Evolutionary conservation across 2,888 invertebrate genomes (phyloP).

Genomic region (Noctua pronuba): DNA sequence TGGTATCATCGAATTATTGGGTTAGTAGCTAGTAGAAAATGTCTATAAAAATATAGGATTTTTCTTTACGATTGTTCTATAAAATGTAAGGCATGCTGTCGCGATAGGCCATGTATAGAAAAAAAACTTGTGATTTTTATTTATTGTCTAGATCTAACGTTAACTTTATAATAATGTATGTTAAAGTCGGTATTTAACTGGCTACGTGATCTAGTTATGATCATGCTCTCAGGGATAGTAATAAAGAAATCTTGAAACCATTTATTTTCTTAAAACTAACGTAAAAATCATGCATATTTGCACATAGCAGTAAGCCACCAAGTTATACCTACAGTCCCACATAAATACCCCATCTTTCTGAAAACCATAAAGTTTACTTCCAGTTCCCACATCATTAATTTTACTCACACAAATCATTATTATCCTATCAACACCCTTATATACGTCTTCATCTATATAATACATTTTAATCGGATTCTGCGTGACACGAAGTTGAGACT

Average conservation of each 20-base stretch:
- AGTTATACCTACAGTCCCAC: background rate
- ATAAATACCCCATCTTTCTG: background rate
- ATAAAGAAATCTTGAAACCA: background rate
- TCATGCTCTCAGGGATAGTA: background rate
- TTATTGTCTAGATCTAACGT: background rate
- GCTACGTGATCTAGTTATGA: background rate
- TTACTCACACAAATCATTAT: slow-evolving; percentile 47
- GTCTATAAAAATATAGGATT: background rate
- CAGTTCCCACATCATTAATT: slow-evolving; percentile 44
- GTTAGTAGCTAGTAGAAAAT: background rate
- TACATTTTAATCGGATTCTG: slow-evolving; percentile 53
- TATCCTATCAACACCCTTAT: slow-evolving; percentile 43
- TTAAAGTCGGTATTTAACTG: background rate
- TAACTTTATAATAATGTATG: background rate
- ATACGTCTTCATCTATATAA: slow-evolving; percentile 29
- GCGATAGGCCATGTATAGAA: background rate
- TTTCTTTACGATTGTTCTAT: background rate
- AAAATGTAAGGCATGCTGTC: background rate
- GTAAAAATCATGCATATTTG: background rate
- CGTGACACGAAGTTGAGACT: slow-evolving; percentile 40
- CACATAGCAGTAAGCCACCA: background rate
- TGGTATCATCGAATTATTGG: slow-evolving; percentile 21
- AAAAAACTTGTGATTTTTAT: background rate
- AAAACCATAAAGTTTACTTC: slow-evolving; percentile 23
- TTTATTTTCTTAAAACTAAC: background rate